Evolutionary conservation across 2,888 invertebrate genomes (phyloP).

Genomic region (Patella depressa): DNA sequence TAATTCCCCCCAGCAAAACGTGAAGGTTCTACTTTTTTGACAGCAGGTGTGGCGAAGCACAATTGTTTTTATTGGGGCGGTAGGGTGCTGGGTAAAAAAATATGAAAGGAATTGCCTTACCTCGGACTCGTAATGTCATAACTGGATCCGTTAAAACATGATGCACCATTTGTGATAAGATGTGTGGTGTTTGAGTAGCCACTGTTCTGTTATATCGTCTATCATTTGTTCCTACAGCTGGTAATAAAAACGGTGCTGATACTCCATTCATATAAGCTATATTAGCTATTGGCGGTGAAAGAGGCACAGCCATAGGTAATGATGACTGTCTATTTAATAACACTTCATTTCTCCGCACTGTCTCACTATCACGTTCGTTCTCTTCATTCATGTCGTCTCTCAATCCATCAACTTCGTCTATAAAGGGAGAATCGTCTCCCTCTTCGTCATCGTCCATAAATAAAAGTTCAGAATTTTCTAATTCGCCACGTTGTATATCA

Average conservation of each 20-base stretch:
- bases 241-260: not conserved
- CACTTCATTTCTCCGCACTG: not conserved
- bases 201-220: not conserved
- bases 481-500: not conserved
- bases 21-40: too few species aligned
- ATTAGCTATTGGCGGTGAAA: not conserved
- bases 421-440: slow-evolving; percentile 29
- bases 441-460: slow-evolving; percentile 29
- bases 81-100: too few species aligned
- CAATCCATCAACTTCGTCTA: slow-evolving; percentile 5
- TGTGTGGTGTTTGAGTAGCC: slow-evolving; percentile 59
- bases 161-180: slow-evolving; percentile 44
- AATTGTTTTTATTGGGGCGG: too few species aligned
- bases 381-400: too few species aligned
- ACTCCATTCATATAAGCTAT: not conserved
- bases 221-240: not conserved
- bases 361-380: slow-evolving; percentile 4
- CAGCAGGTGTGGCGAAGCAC: too few species aligned
- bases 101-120: not conserved
- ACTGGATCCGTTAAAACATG: slow-evolving; percentile 33
- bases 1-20: too few species aligned
- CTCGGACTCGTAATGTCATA: not conserved
- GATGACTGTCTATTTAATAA: not conserved
- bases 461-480: slow-evolving; percentile 16
- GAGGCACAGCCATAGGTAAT: slow-evolving; percentile 3